Base-by-base conservation (phyloP, 1,140 invertebrate genomes). In the Phthorimaea operculella region DNA sequence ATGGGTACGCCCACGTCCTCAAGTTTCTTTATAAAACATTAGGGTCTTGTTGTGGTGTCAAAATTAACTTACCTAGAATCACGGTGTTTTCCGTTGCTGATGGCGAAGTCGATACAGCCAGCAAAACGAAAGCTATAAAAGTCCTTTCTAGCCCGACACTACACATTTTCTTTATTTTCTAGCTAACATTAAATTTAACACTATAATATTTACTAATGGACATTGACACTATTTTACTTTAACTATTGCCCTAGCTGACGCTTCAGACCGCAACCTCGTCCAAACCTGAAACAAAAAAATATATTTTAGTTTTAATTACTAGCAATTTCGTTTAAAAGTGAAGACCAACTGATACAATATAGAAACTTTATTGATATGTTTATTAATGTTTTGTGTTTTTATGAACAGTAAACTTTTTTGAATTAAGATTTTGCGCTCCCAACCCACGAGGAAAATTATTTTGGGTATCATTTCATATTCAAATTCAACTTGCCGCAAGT, bases 21-120 rank as follows among this genome's bases (percentile, higher is more conserved):
- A 28, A 4, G 21, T 28, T 28, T 28, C 21, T 28, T 28, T 6
- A 28, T 28, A n/a, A n/a, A n/a, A n/a, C n/a, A n/a, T n/a, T n/a
- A n/a, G n/a, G n/a, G n/a, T n/a, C 6, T 28, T 28, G 21, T 28
- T 28, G 21, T 2, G 21, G 21, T 28, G 21, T 28, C 10, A n/a
- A n/a, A n/a, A n/a, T n/a, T n/a, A n/a, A 39, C 53, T 68, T 70
- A 78, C 73, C 73, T 66, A 66, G 62, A 51, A 72, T 68, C 18
- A 82, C 54, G 28, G 72, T 75, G 54, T 79, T 82, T 57, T 76
- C 72, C 33, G 76, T 79, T 7, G 76, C 79, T 44, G 77, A 75
- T 18, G 77, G 77, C 8, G 74, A 66, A 21, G 68, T 70, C 6
- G 68, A 70, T 39, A 79, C 65, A 52, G 68, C 70, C 33, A 80